phyloP scores from a whole-genome alignment of 2,113 vertebrate genomes.

The Oreamnos americanus region DNA sequence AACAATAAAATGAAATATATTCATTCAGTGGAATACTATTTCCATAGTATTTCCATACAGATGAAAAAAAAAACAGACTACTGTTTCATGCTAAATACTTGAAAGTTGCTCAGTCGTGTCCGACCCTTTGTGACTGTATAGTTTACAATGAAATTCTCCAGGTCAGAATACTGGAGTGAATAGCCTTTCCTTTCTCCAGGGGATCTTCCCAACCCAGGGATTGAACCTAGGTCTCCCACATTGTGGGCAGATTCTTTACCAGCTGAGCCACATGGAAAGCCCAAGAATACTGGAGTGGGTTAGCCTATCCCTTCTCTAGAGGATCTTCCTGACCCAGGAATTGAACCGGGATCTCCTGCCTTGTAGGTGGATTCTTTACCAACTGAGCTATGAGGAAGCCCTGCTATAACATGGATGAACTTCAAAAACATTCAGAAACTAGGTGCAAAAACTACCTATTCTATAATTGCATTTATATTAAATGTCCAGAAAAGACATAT shows the following conservation, averaged over 20 bases:
- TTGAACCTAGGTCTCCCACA: not conserved
- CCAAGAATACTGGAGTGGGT: not conserved
- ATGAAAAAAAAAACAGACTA: not conserved
- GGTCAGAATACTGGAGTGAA: not conserved
- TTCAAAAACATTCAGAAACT: not conserved
- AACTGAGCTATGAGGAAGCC: not conserved
- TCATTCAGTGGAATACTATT: not conserved
- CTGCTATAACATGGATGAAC: not conserved
- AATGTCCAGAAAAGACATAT: not conserved
- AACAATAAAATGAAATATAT: not conserved
- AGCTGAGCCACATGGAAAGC: not conserved
- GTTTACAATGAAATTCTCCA: not conserved
- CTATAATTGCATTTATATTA: not conserved
- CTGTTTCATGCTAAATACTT: not conserved
- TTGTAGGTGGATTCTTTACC: not conserved
- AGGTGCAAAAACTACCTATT: not conserved
- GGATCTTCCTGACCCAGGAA: not conserved
- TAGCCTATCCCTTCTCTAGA: not conserved
- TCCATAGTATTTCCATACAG: not conserved
- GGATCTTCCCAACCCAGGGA: not conserved
- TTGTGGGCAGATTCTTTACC: not conserved
- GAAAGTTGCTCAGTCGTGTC: not conserved
- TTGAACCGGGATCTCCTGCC: not conserved
- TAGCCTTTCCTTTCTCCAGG: not conserved
- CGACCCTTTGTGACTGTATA: not conserved